Percentiles rank a stretch among this genome's conserved stretches.
phyloP scores from a whole-genome alignment of 2,888 invertebrate species.

The Antheraea assamensis region DNA sequence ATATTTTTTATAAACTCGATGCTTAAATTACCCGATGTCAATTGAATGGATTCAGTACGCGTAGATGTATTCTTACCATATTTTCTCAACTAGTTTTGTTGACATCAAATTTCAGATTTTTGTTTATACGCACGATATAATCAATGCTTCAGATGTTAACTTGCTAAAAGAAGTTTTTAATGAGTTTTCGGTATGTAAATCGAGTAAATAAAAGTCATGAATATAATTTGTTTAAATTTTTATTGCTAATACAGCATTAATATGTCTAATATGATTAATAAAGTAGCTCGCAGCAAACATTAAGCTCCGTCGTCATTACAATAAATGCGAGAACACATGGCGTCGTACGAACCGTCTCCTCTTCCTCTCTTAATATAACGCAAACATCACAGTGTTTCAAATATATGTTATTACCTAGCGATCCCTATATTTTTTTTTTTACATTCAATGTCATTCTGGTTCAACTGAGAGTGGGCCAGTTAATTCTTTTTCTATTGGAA shows the following conservation, averaged over 20 bases:
- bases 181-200: too few relatives aligned
- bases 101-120: too few relatives aligned
- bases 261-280: conserved; percentile 43
- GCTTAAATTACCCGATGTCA: too few relatives aligned
- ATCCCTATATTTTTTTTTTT: background rate
- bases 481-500: background rate
- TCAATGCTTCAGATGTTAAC: too few relatives aligned
- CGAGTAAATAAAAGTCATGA: conserved; percentile 15
- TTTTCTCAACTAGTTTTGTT: too few relatives aligned
- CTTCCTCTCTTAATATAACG: background rate
- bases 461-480: conserved; percentile 27
- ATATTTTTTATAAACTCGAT: too few relatives aligned
- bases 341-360: background rate
- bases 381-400: conserved; percentile 37
- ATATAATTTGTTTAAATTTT: conserved; percentile 39
- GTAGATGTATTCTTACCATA: too few relatives aligned
- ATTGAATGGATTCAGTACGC: too few relatives aligned
- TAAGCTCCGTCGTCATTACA: conserved; percentile 30
- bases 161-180: too few relatives aligned
- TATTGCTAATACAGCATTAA: conserved; percentile 63
- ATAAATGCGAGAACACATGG: background rate
- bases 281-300: conserved; percentile 40
- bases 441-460: conserved; percentile 24
- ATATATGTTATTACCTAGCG: conserved; percentile 11
- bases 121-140: too few relatives aligned